Conservation (phyloP, 2,797 vertebrate species). For the Coilia nasus region DNA sequence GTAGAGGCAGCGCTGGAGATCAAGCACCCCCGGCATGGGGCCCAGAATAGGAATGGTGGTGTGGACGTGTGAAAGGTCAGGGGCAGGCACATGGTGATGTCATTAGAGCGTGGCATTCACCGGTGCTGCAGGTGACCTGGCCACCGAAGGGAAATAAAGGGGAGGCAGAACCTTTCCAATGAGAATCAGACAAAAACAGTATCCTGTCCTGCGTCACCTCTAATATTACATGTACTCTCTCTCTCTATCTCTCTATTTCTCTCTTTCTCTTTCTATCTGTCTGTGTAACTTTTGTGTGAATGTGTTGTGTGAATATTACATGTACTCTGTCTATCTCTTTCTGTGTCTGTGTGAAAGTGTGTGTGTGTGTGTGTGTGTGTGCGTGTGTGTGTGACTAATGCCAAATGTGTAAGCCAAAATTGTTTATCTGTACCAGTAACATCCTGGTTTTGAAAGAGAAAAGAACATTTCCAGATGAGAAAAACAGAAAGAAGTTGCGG, state of each 20-base stretch:
- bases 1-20: not conserved
- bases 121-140: not conserved
- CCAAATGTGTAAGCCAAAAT: not conserved
- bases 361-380: not conserved
- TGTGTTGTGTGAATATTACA: no score
- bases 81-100: not conserved
- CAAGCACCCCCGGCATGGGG: not conserved
- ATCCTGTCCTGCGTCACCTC: not conserved
- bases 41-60: not conserved
- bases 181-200: not conserved
- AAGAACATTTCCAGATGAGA: not conserved
- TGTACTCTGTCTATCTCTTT: no score
- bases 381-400: not conserved
- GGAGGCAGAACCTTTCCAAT: not conserved
- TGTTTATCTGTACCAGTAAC: not conserved
- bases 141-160: not conserved
- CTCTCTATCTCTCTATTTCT: not conserved
- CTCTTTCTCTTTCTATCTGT: not conserved
- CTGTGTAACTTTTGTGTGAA: not conserved
- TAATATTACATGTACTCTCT: not conserved
- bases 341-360: no score
- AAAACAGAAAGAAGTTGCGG: not conserved
- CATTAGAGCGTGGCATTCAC: slow-evolving; percentile 1
- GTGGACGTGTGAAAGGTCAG: not conserved
- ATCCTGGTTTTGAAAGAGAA: not conserved